Evolutionary conservation across 2,888 invertebrate species (phyloP).

Genomic region (Odontothrips loti): DNA sequence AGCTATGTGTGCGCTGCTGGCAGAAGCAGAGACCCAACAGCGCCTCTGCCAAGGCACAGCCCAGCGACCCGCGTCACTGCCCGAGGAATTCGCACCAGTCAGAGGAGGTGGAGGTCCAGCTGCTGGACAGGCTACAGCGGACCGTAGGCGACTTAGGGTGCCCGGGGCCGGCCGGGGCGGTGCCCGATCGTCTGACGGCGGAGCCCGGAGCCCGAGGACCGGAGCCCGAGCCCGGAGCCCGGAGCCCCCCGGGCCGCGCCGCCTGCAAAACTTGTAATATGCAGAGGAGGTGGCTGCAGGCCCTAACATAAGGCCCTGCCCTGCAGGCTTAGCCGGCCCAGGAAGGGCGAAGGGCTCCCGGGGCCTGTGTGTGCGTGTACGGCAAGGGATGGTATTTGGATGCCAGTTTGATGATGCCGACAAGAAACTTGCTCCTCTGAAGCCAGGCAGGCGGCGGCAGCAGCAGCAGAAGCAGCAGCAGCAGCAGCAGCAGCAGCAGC

Average conservation of each 20-base stretch:
- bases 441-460: too few relatives aligned
- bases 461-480: too few relatives aligned
- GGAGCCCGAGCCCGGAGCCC: neutral
- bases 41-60: too few relatives aligned
- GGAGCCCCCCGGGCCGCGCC: neutral
- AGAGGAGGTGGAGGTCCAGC: too few relatives aligned
- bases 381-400: neutral
- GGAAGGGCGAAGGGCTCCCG: neutral
- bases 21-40: too few relatives aligned
- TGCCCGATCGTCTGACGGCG: neutral
- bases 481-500: too few relatives aligned
- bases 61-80: neutral
- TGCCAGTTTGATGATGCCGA: slow-evolving; percentile 8
- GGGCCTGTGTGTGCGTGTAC: neutral
- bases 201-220: neutral
- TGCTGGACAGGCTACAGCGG: too few relatives aligned
- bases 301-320: too few relatives aligned
- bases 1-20: neutral
- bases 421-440: neutral
- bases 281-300: neutral
- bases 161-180: too few relatives aligned
- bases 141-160: too few relatives aligned
- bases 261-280: slow-evolving; percentile 25
- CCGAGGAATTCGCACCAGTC: too few relatives aligned
- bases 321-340: neutral